Evolutionary conservation across 2,888 invertebrate species (phyloP).

Genomic region (Unio delphinus): DNA sequence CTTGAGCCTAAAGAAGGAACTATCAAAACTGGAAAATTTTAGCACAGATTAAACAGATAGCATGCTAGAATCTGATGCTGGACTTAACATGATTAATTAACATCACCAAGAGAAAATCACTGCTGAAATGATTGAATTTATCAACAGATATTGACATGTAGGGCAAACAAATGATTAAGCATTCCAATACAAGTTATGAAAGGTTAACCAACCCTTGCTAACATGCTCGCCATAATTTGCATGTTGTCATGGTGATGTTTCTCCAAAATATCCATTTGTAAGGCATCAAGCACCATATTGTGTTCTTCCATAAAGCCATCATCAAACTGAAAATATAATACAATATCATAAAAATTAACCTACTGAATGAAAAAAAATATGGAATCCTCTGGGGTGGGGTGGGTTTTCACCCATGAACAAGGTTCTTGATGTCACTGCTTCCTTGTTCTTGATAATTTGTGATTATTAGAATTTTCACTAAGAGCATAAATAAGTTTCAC

Average conservation of each 20-base stretch:
- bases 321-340: slow-evolving; percentile 57
- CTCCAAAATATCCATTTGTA: slow-evolving; percentile 62
- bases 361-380: not conserved
- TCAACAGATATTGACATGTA: not conserved
- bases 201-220: slow-evolving; percentile 54
- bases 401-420: too few relatives aligned
- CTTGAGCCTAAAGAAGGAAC: too few relatives aligned
- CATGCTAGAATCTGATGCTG: too few relatives aligned
- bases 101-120: too few relatives aligned
- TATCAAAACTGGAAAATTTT: too few relatives aligned
- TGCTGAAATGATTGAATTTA: not conserved
- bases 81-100: too few relatives aligned
- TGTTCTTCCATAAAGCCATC: slow-evolving; percentile 69
- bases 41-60: too few relatives aligned
- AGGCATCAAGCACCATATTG: slow-evolving; percentile 62
- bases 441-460: too few relatives aligned
- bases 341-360: slow-evolving; percentile 4
- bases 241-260: slow-evolving; percentile 66
- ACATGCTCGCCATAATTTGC: slow-evolving; percentile 65
- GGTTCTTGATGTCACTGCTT: too few relatives aligned
- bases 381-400: too few relatives aligned
- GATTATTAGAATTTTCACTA: too few relatives aligned
- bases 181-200: not conserved
- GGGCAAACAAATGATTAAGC: not conserved
- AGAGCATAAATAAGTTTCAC: too few relatives aligned